Evolutionary conservation across 2,797 vertebrate species (phyloP).

Genomic region (Bufotes viridis): DNA sequence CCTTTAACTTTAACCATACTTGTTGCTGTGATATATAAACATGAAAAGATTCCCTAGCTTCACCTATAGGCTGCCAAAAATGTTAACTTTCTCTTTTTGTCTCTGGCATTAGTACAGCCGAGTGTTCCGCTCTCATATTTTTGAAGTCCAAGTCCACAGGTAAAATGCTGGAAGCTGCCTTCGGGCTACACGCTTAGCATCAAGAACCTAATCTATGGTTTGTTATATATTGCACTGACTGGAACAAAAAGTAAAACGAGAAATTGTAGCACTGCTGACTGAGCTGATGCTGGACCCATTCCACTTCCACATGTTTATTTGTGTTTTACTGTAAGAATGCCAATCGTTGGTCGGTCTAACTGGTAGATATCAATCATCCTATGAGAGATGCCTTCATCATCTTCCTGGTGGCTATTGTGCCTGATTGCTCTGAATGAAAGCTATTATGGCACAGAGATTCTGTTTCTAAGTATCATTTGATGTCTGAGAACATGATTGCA

Average conservation of each 20-base stretch:
- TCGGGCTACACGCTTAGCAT: not conserved
- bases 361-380: not conserved
- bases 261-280: not conserved
- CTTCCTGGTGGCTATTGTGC: slow-evolving; percentile 1
- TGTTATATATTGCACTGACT: not conserved
- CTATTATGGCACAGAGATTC: not conserved
- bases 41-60: no score
- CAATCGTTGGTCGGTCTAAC: not conserved
- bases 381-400: slow-evolving; percentile 2
- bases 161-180: not conserved
- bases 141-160: not conserved
- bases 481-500: not conserved
- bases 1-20: no score
- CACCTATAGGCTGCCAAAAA: no score
- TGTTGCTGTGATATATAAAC: not conserved
- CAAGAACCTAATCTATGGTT: not conserved
- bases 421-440: not conserved
- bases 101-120: not conserved
- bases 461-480: slow-evolving; percentile 4
- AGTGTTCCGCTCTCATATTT: not conserved
- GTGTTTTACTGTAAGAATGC: not conserved
- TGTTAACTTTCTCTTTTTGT: not conserved
- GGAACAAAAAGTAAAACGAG: not conserved
- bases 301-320: not conserved
- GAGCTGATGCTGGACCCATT: not conserved